Conservation (phyloP, 2,888 invertebrate genomes). For the Nemotelus pantherinus region DNA sequence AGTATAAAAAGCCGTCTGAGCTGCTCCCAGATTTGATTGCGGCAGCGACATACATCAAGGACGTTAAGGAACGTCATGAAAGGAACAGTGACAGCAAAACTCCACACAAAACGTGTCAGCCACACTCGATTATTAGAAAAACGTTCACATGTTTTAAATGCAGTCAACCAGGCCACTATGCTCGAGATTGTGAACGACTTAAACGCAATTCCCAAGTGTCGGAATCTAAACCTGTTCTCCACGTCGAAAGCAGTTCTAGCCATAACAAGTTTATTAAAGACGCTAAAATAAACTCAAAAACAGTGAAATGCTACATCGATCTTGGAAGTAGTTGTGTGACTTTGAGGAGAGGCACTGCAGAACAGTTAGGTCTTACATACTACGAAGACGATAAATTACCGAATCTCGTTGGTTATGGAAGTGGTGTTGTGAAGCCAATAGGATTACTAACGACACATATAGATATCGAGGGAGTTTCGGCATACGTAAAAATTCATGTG, state of each 20-base stretch:
- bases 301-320: constrained; percentile 10
- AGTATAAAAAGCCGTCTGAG: constrained; percentile 19
- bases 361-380: neutral
- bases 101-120: too few species aligned
- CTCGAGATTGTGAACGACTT: neutral
- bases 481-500: constrained; percentile 7
- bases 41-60: neutral
- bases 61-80: neutral
- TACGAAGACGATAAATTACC: neutral
- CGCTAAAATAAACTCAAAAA: neutral
- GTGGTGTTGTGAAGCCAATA: neutral
- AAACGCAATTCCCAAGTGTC: neutral
- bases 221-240: neutral
- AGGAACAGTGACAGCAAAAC: neutral
- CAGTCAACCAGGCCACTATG: constrained; percentile 18
- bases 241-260: neutral
- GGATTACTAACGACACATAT: constrained; percentile 1
- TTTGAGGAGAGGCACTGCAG: neutral
- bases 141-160: constrained; percentile 5
- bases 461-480: constrained; percentile 15
- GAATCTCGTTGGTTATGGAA: constrained; percentile 2
- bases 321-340: constrained; percentile 26
- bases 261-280: neutral
- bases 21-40: neutral
- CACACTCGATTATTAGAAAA: neutral